Conservation (phyloP, 1,140 invertebrate genomes). For the Drosophila funebris region DNA sequence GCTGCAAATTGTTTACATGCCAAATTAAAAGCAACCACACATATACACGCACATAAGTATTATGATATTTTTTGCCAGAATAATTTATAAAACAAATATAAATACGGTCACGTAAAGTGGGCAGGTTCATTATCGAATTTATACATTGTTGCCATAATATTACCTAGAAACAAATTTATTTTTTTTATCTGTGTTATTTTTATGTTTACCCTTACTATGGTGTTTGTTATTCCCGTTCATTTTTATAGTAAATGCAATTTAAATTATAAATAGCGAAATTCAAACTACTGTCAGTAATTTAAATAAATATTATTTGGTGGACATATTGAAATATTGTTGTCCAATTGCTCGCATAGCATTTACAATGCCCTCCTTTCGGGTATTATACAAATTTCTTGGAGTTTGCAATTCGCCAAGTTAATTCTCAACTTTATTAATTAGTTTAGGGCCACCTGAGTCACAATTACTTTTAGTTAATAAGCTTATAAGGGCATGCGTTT, state of each 20-base stretch:
- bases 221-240: constrained; percentile 2
- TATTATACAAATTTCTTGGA: too few species aligned
- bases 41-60: constrained; percentile 40
- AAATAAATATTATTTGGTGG: constrained; percentile 29
- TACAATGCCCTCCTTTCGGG: background rate
- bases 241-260: constrained; percentile 37
- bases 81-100: constrained; percentile 44
- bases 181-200: constrained; percentile 10
- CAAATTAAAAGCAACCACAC: constrained; percentile 58
- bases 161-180: constrained; percentile 19
- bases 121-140: constrained; percentile 70
- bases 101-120: constrained; percentile 52
- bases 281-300: constrained; percentile 9
- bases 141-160: constrained; percentile 55
- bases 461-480: background rate
- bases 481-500: background rate
- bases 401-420: too few species aligned
- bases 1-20: constrained; percentile 64
- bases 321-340: constrained; percentile 6
- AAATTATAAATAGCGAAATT: constrained; percentile 46
- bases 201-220: constrained; percentile 1
- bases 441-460: background rate
- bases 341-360: too few species aligned
- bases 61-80: constrained; percentile 42
- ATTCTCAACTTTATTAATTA: too few species aligned